Evolutionary conservation across 2,888 invertebrate genomes (phyloP).

Genomic region (Scaptomyza caliginosa): DNA sequence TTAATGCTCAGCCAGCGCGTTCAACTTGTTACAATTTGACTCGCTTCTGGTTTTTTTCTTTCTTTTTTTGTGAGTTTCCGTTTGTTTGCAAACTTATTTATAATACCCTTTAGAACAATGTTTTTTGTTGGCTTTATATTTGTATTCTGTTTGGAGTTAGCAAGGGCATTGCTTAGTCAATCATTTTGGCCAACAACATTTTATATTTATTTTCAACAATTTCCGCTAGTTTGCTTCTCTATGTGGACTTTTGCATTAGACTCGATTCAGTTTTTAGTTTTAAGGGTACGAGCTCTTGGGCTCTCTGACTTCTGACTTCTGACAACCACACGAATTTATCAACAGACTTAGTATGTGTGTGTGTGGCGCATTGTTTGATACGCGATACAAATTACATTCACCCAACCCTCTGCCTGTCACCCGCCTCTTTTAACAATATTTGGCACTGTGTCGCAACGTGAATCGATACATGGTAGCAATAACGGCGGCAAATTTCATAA

Average conservation of each 20-base stretch:
- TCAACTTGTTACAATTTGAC: conserved; percentile 75
- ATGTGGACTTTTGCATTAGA: conserved; percentile 64
- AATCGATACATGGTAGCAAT: conserved; percentile 64
- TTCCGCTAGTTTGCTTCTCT: conserved; percentile 54
- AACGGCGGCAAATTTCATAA: conserved; percentile 47
- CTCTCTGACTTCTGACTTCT: conserved; percentile 23
- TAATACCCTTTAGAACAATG: conserved; percentile 18
- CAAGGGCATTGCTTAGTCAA: background rate
- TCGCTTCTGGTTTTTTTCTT: conserved; percentile 18
- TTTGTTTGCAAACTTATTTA: conserved; percentile 59
- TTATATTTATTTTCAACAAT: conserved; percentile 60
- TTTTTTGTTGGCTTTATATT: background rate
- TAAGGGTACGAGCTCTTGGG: conserved; percentile 16
- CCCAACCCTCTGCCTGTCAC: background rate
- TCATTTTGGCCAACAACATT: background rate
- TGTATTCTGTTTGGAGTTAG: background rate
- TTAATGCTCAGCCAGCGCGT: conserved; percentile 74
- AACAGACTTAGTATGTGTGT: conserved; percentile 5
- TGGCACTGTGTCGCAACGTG: conserved; percentile 68
- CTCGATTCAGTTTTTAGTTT: conserved; percentile 41
- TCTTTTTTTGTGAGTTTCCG: conserved; percentile 38
- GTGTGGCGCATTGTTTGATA: conserved; percentile 73
- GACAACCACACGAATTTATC: conserved; percentile 46
- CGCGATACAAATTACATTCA: conserved; percentile 45
- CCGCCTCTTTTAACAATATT: conserved; percentile 36